Base-by-base conservation (phyloP, 2,797 vertebrate species). In the Masticophis lateralis region DNA sequence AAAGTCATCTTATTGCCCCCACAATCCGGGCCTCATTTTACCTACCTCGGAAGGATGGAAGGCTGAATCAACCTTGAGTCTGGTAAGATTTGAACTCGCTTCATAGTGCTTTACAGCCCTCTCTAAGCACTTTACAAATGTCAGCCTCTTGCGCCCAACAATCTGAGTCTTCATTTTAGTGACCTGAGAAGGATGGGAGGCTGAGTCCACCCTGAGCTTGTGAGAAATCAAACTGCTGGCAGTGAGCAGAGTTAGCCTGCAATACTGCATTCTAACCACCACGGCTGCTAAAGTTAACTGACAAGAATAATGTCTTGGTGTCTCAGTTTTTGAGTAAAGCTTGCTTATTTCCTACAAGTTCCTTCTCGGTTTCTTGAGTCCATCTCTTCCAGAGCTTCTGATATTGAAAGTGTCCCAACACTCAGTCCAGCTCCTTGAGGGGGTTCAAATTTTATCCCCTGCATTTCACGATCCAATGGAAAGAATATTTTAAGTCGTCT, bases 401-500 rank as follows among this genome's bases (percentile, higher is more conserved):
- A 14, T 14, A 28, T 18, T 87, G 86, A 87, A 87, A 13, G 8
- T 87, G 27, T 53, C 51, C 27, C 20, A 79, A 25, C 4, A 69
- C n/a, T 69, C n/a, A 57, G 1, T 56, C 53, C 32, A 79, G n/a
- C 47, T 3, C 1, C 60, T n/a, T 27, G n/a, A 4, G 7, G 7
- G 9, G 16, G 7, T 28, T 59, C 9, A 20, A 89, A 2, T 25
- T 86, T 53, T 66, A 10, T 43, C 18, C 27, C 43, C 11, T 47
- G 79, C 79, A 43, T 18, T 18, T 66, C 27, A 12, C 14, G 22
- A 0, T 8, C 60, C 79, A 69, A 96, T 89, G 53, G 86, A 94
- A 20, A 95, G 91, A 47, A 91, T 88, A 93, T 97, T 96, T 95
- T 90, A 18, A 0, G 5, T 90, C 90, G 0, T 56, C 95, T 93